These are phyloP conservation scores for Siphlonurus alternatus DNA, from an alignment of 2,888 invertebrate species.

Conservation along the genomic window DNA sequence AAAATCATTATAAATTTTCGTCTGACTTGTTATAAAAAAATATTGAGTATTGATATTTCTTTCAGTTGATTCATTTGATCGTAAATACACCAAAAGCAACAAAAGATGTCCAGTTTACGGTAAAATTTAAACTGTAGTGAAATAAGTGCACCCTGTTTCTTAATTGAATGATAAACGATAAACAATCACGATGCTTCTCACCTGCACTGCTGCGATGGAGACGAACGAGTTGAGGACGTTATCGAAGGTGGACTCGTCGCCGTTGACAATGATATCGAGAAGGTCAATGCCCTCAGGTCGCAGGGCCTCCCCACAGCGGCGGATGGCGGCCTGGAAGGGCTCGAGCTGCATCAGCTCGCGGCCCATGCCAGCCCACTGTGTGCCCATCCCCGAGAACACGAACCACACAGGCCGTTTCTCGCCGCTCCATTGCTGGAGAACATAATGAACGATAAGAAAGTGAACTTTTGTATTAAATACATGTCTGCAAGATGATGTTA, in stretches of 20 bases:
- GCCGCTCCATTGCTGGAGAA: constrained; percentile 25
- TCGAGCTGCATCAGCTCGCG: constrained; percentile 69
- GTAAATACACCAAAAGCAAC: background rate
- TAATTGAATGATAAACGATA: background rate
- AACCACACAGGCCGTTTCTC: constrained; percentile 79
- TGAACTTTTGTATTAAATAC: too few relatives aligned
- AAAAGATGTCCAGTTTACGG: background rate
- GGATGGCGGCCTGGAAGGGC: constrained; percentile 60
- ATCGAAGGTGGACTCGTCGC: constrained; percentile 60
- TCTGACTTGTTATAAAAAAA: too few relatives aligned
- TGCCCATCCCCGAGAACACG: constrained; percentile 96
- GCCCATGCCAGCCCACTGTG: constrained; percentile 96
- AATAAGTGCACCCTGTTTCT: background rate
- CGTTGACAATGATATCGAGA: constrained; percentile 57
- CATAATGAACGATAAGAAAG: constrained; percentile 11
- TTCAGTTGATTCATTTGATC: background rate
- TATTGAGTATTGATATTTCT: too few relatives aligned
- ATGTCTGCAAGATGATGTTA: too few relatives aligned
- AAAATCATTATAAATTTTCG: background rate
- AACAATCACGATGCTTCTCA: constrained; percentile 16
- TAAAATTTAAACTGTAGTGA: too few relatives aligned
- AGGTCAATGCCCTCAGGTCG: constrained; percentile 67
- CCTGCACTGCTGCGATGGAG: constrained; percentile 86
- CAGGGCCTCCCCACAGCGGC: constrained; percentile 57
- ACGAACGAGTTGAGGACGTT: constrained; percentile 82